Base-by-base conservation (phyloP, 2,888 invertebrate species). In the Clanis bilineata region DNA sequence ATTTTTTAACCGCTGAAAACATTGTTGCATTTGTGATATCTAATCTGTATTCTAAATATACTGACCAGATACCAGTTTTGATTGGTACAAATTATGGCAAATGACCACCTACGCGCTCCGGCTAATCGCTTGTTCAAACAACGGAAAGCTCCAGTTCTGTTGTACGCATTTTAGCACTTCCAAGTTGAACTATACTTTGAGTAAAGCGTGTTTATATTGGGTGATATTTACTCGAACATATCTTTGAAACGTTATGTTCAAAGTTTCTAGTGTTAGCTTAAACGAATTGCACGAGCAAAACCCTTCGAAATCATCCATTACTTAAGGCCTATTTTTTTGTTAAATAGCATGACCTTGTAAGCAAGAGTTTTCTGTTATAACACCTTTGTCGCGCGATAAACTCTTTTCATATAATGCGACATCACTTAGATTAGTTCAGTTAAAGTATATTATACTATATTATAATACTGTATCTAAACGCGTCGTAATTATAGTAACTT, bases 81-180 rank as follows among this genome's bases (percentile, higher is more conserved):
- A 69, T 72, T 68, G 62, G 63, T 65, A 72, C 70, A 77, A 78
- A 76, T 76, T 77, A 74, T 66, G 70, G 70, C 65, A 72, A 74
- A 73, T 76, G 75, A 69, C 76, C 75, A 78, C 79, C 77, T 72
- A 77, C 77, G 73, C 72, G 66, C 60, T 65, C 60, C 62, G 47
- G 70, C 75, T 82, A 81, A 83, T 82, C 73, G 72, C 71, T 77
- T 77, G 62, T 70, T 66, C 76, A 82, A 82, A 86, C 73, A 81
- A 69, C 62, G 66, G 62, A 63, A 32, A 32, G 32, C 51, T 51
- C 32, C 22, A 32, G 21, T 56, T 28, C 18, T 32, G 54, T 18
- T 15, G 6, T 22, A 23, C 38, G 10, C 36, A 38, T 56, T 56
- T 21, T 36, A 55, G 54, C 54, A 15, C 25, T 25, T 51, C 10